Conservation (phyloP, 2,888 invertebrate genomes). For the Autographa gamma region DNA sequence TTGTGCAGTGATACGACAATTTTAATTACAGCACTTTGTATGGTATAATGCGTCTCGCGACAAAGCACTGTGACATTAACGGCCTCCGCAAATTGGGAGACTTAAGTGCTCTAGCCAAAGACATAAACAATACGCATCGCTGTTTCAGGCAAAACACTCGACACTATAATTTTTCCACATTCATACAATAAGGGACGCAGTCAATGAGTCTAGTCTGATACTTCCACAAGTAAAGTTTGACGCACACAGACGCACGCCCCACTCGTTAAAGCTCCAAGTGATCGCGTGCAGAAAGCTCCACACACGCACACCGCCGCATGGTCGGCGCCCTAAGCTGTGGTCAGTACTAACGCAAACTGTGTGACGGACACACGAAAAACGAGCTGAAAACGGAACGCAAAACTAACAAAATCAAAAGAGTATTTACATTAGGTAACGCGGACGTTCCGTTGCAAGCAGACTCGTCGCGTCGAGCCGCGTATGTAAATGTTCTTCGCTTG, state of each 20-base stretch:
- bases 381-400: conserved; percentile 86
- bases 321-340: conserved; percentile 89
- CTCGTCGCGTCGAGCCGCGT: conserved; percentile 68
- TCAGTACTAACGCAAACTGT: conserved; percentile 89
- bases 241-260: conserved; percentile 84
- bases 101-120: conserved; percentile 81
- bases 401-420: conserved; percentile 76
- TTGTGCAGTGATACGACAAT: conserved; percentile 65
- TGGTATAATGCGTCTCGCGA: conserved; percentile 81
- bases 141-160: conserved; percentile 86
- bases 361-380: conserved; percentile 89
- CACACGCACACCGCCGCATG: conserved; percentile 86
- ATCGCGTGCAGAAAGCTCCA: conserved; percentile 88
- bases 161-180: conserved; percentile 89
- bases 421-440: conserved; percentile 66
- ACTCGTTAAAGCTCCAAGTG: conserved; percentile 83
- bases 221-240: conserved; percentile 83
- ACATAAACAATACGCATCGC: conserved; percentile 86
- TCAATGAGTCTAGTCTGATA: conserved; percentile 89
- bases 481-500: conserved; percentile 84
- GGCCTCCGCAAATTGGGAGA: conserved; percentile 83
- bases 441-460: conserved; percentile 58
- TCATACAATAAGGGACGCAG: conserved; percentile 89
- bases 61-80: conserved; percentile 82
- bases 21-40: conserved; percentile 84